Conservation (phyloP, 1,140 invertebrate genomes). For the Sinonovacula constricta region DNA sequence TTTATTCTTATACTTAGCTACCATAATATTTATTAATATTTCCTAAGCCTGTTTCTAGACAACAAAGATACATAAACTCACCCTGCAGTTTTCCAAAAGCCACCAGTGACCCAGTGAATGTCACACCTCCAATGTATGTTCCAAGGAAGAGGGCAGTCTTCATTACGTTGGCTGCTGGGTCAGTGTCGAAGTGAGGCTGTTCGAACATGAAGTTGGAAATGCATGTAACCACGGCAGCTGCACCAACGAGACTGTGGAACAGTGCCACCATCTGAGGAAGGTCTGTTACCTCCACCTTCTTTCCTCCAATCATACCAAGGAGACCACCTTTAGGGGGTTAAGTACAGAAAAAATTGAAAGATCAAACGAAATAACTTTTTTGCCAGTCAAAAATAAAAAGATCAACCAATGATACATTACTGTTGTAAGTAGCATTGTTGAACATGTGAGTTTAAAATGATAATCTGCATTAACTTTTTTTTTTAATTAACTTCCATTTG, state of each 20-base stretch:
- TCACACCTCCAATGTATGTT: constrained; percentile 94
- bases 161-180: constrained; percentile 89
- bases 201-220: constrained; percentile 91
- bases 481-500: too few species aligned
- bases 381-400: too few species aligned
- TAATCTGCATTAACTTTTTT: too few species aligned
- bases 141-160: constrained; percentile 93
- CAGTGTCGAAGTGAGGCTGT: constrained; percentile 89
- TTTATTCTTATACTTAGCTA: too few species aligned
- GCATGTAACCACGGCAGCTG: constrained; percentile 92
- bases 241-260: constrained; percentile 93
- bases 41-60: too few species aligned
- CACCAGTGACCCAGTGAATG: constrained; percentile 92
- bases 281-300: constrained; percentile 92
- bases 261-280: constrained; percentile 93
- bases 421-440: too few species aligned
- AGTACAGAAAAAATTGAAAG: too few species aligned
- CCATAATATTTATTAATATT: too few species aligned
- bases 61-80: too few species aligned
- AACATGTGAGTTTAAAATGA: too few species aligned
- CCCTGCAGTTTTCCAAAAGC: constrained; percentile 95
- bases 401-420: too few species aligned
- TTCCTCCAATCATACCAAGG: constrained; percentile 83
- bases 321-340: constrained; percentile 71
- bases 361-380: too few species aligned